phyloP scores from a whole-genome alignment of 2,888 invertebrate genomes.

The Caenorhabditis becei region DNA sequence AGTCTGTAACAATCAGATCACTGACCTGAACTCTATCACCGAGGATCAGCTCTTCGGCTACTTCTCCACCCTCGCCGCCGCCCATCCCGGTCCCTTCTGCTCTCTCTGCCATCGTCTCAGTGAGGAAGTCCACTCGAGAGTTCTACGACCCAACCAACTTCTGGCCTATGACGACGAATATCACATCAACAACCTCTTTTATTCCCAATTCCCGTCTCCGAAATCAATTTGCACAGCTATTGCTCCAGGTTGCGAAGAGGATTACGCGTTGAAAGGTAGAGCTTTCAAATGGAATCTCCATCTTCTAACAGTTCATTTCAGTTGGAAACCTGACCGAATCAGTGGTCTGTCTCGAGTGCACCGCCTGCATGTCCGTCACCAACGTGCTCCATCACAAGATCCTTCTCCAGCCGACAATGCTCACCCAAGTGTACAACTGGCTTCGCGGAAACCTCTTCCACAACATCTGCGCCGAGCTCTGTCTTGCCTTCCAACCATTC shows the following conservation, averaged over 20 bases:
- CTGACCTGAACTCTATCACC: slow-evolving; percentile 64
- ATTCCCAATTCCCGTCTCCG: slow-evolving; percentile 63
- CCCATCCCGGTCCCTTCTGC: slow-evolving; percentile 70
- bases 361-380: slow-evolving; percentile 68
- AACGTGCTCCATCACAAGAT: slow-evolving; percentile 66
- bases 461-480: slow-evolving; percentile 67
- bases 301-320: slow-evolving; percentile 39
- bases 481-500: slow-evolving; percentile 41
- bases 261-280: slow-evolving; percentile 63
- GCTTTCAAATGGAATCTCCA: too few relatives aligned
- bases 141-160: slow-evolving; percentile 47
- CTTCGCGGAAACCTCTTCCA: slow-evolving; percentile 64
- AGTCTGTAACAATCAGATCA: slow-evolving; percentile 60
- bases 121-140: slow-evolving; percentile 51
- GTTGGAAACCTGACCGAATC: slow-evolving; percentile 63
- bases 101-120: slow-evolving; percentile 65
- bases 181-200: slow-evolving; percentile 48
- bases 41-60: slow-evolving; percentile 70
- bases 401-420: slow-evolving; percentile 51
- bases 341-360: slow-evolving; percentile 65
- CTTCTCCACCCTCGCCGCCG: slow-evolving; percentile 62
- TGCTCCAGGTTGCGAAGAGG: slow-evolving; percentile 68
- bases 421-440: slow-evolving; percentile 42
- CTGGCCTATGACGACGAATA: slow-evolving; percentile 61
- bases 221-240: slow-evolving; percentile 62